Evolutionary conservation across 2,113 vertebrate species (phyloP), one percentile per base, ranked within the genome.

Genomic region (Climacteris rufus): DNA sequence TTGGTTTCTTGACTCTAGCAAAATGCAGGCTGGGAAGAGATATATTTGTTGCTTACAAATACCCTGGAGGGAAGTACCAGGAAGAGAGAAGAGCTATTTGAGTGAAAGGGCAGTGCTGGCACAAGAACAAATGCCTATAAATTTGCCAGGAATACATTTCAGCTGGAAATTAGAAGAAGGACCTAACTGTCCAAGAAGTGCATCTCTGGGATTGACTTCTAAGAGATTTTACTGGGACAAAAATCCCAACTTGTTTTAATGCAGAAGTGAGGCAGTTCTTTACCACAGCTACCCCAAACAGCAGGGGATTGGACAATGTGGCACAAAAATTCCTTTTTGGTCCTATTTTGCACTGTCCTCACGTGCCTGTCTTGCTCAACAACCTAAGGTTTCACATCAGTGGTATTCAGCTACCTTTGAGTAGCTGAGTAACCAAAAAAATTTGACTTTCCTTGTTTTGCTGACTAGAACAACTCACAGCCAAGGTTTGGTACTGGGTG

Each of bases 31-130:
- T 94, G 83, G 85, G 56, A 92, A 89, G 75, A 89, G 61, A 94
- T 65, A 71, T 89, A 76, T 94, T 95, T 87, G 77, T 82, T 93
- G 69, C 74, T 95, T 93, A 91, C 84, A 85, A 91, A 95, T 95
- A 95, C 87, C 83, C 91, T 1, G 6, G 87, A 82, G 83, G 83
- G 81, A 94, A 92, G 89, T 75, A 91, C n/a, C 65, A 91, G 69
- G 77, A 94, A 94, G 87, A 79, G 83, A 87, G 91, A 89, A 89
- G 89, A 84, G 72, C 81, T 89, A 60, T 95, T 94, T 82, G 95
- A 95, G 83, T 78, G 69, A 91, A 95, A 95, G 89, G 89, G 83
- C 93, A 94, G 31, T 24, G 14, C 91, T 95, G 89, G 91, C 91
- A 94, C 52, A 91, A 75, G 52, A 84, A 81, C 56, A 78, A 97